Evolutionary conservation across 2,888 invertebrate genomes (phyloP).

Genomic region (Phania funesta): DNA sequence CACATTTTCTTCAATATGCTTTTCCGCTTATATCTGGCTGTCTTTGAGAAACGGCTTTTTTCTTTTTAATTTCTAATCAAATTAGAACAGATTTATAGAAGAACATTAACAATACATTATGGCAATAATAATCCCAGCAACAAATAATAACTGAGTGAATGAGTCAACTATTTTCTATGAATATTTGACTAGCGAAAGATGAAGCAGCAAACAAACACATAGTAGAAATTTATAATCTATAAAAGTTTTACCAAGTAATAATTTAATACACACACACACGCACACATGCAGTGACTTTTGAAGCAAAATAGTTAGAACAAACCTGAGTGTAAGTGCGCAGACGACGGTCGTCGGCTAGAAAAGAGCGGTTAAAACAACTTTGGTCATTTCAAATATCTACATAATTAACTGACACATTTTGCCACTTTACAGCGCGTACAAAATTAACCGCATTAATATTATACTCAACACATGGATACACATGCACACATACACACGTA

Average conservation of each 20-base stretch:
- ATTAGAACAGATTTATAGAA: slow-evolving; percentile 56
- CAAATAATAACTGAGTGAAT: slow-evolving; percentile 36
- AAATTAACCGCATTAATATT: slow-evolving; percentile 57
- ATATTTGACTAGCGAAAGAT: background rate
- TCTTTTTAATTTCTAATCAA: slow-evolving; percentile 59
- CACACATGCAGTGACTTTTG: background rate
- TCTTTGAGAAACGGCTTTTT: background rate
- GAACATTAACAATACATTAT: slow-evolving; percentile 55
- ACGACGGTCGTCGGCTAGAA: background rate
- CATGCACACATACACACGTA: background rate
- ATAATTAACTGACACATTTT: slow-evolving; percentile 65
- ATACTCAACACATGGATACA: slow-evolving; percentile 10
- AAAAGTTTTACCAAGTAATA: slow-evolving; percentile 44
- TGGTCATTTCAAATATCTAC: slow-evolving; percentile 54
- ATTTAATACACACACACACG: slow-evolving; percentile 5
- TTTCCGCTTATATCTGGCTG: background rate
- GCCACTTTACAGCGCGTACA: slow-evolving; percentile 59
- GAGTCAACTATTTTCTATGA: slow-evolving; percentile 44
- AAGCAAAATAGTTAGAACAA: slow-evolving; percentile 1
- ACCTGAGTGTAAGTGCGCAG: background rate
- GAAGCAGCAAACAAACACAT: slow-evolving; percentile 23
- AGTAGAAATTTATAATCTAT: slow-evolving; percentile 39
- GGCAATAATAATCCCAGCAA: slow-evolving; percentile 26
- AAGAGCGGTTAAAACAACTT: slow-evolving; percentile 47
- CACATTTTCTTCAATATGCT: background rate